These are phyloP conservation scores for Drosophila ustulata DNA, from an alignment of 2,888 invertebrate genomes.

Conservation along the genomic window DNA sequence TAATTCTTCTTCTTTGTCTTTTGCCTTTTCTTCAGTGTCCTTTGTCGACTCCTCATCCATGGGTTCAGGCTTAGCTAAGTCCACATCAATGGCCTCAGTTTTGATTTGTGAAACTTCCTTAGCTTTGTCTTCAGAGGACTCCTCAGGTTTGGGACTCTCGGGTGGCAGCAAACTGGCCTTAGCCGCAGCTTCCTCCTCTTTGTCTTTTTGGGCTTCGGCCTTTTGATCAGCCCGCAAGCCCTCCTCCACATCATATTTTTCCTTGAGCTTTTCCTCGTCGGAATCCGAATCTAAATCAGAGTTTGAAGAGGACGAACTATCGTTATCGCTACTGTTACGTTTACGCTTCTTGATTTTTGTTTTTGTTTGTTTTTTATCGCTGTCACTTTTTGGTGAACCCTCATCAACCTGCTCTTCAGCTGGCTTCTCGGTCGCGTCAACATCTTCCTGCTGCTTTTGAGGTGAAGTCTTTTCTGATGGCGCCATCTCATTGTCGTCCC, in stretches of 20 bases:
- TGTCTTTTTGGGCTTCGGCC: conserved; percentile 56
- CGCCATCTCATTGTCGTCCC: conserved; percentile 69
- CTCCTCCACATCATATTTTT: conserved; percentile 78
- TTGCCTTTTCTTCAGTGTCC: conserved; percentile 41
- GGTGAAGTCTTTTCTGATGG: conserved; percentile 67
- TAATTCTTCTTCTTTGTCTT: conserved; percentile 54
- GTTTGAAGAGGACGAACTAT: conserved; percentile 78
- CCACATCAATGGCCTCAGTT: conserved; percentile 38
- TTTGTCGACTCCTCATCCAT: conserved; percentile 3
- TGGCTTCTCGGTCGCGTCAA: conserved; percentile 19
- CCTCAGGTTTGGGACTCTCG: conserved; percentile 59
- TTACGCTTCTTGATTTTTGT: conserved; percentile 74
- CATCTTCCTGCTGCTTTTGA: conserved; percentile 28
- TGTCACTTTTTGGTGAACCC: conserved; percentile 33
- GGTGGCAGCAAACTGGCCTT: conserved; percentile 33
- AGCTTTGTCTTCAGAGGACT: conserved; percentile 36
- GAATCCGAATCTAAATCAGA: conserved; percentile 74
- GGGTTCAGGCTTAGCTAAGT: conserved; percentile 63
- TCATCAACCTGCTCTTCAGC: conserved; percentile 47
- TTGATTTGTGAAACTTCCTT: conserved; percentile 46
- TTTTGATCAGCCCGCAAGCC: conserved; percentile 69
- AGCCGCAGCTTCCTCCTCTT: conserved; percentile 26
- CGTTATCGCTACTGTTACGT: conserved; percentile 73
- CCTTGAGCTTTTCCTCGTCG: conserved; percentile 84
- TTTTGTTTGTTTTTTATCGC: conserved; percentile 40